Evolutionary conservation across 2,113 vertebrate genomes (phyloP).

Genomic region (Ceyx margarethae): DNA sequence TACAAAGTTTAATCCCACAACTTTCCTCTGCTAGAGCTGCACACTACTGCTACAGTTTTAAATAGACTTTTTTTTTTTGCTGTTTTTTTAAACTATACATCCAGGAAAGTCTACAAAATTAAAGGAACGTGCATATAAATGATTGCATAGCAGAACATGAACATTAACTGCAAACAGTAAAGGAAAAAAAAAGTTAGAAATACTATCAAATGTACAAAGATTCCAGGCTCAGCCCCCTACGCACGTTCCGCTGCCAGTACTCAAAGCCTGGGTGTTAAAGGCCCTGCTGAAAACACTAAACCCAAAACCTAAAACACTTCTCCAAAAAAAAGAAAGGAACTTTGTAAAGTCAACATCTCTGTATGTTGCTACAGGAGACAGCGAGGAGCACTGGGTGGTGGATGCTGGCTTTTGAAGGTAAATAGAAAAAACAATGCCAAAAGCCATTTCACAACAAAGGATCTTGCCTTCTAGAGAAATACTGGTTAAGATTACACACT

Average conservation of each 20-base stretch:
- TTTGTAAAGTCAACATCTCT: background rate
- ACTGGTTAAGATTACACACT: slow-evolving; percentile 63
- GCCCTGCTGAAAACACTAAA: slow-evolving; percentile 56
- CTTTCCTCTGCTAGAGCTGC: slow-evolving; percentile 82
- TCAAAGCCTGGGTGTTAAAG: background rate
- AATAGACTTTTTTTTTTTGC: slow-evolving; percentile 75
- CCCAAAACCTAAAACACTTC: slow-evolving; percentile 46
- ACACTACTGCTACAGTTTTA: slow-evolving; percentile 80
- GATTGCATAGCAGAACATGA: slow-evolving; percentile 85
- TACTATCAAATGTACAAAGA: slow-evolving; percentile 79
- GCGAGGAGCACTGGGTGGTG: slow-evolving; percentile 35
- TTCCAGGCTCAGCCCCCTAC: slow-evolving; percentile 67
- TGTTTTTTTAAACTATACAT: slow-evolving; percentile 80
- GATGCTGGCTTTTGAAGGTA: slow-evolving; percentile 67
- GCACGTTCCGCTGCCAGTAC: slow-evolving; percentile 65
- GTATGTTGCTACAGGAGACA: slow-evolving; percentile 13
- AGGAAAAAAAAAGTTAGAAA: slow-evolving; percentile 73
- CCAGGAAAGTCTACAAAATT: slow-evolving; percentile 80
- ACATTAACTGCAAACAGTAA: slow-evolving; percentile 81
- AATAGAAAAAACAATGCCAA: slow-evolving; percentile 13
- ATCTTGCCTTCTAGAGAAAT: slow-evolving; percentile 66
- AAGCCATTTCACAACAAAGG: slow-evolving; percentile 57
- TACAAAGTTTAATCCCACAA: slow-evolving; percentile 85
- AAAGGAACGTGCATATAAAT: slow-evolving; percentile 84
- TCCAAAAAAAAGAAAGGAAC: slow-evolving; percentile 60